phyloP scores from a whole-genome alignment of 2,888 invertebrate species.

The Eledone cirrhosa region DNA sequence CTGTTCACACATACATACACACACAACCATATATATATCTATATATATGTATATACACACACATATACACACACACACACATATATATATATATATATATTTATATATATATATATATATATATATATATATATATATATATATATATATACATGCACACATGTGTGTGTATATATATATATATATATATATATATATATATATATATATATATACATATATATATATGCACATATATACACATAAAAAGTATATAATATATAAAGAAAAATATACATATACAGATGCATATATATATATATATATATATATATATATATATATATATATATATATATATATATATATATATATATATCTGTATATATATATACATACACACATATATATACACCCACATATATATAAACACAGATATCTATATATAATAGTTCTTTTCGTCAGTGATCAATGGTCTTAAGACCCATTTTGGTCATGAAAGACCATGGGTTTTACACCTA shows the following conservation, averaged over 20 bases:
- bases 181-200: conserved; percentile 1
- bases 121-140: neutral
- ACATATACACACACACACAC: neutral
- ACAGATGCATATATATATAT: too few species aligned
- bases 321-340: neutral
- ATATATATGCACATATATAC: too few species aligned
- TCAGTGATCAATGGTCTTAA: too few species aligned
- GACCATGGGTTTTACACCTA: too few species aligned
- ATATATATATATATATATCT: neutral
- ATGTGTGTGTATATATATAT: neutral
- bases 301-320: too few species aligned
- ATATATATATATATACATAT: neutral
- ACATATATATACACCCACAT: neutral
- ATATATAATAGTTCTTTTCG: neutral
- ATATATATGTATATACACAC: neutral
- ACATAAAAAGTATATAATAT: too few species aligned
- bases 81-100: neutral
- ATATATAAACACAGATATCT: neutral
- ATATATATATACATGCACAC: neutral
- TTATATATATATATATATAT: neutral
- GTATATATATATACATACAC: neutral
- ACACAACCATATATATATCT: neutral
- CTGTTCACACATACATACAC: too few species aligned
- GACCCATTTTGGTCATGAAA: too few species aligned
- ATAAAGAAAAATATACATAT: too few species aligned